Percentiles rank a stretch among this genome's conserved stretches.
These are phyloP conservation scores for Lamprotornis superbus DNA, from an alignment of 2,113 vertebrate species.

Conservation along the genomic window DNA sequence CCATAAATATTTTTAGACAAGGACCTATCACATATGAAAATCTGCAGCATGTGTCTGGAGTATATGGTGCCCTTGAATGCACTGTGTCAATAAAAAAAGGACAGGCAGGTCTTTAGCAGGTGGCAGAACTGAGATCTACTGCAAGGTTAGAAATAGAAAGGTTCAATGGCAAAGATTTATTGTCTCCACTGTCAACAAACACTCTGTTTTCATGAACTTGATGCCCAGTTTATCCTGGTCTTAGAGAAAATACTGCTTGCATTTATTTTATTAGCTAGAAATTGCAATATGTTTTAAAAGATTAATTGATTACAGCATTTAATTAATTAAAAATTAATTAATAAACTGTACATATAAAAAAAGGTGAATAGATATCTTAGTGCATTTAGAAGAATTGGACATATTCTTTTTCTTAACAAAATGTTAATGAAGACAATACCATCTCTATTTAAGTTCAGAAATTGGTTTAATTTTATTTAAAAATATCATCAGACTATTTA, in stretches of 20 bases:
- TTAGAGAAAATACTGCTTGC: not conserved
- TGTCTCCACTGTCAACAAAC: not conserved
- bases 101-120: not conserved
- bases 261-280: not conserved
- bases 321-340: not conserved
- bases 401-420: not conserved
- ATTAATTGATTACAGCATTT: not conserved
- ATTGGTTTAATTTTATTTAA: not conserved
- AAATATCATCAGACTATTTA: not conserved
- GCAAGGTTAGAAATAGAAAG: not conserved
- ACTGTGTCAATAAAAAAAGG: not conserved
- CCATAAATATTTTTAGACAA: not conserved
- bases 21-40: not conserved
- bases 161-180: not conserved
- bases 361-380: not conserved
- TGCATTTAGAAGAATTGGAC: not conserved
- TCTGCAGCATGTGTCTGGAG: not conserved
- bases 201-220: fast-evolving
- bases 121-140: not conserved
- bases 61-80: not conserved
- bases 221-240: not conserved
- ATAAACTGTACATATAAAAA: not conserved
- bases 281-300: not conserved
- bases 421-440: not conserved
- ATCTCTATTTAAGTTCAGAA: not conserved